A percentile compares a stretch with the other conserved stretches of the same genome.
These are phyloP conservation scores for Pteropus alecto DNA, from an alignment of 2,113 vertebrate genomes.

Conservation along the genomic window DNA sequence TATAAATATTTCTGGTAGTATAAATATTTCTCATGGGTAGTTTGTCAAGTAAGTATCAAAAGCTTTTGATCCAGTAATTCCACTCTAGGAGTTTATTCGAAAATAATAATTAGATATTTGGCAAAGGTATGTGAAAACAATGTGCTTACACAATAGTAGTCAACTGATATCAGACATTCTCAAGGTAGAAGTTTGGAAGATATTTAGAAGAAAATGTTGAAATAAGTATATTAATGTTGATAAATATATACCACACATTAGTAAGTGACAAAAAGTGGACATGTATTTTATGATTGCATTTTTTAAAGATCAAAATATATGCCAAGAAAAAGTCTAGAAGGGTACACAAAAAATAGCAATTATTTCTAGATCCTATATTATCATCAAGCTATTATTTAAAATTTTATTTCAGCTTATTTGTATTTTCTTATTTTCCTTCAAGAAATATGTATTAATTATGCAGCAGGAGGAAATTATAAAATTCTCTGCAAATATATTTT, in stretches of 20 bases:
- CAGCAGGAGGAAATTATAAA: conserved; percentile 32
- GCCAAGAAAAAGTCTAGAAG: not conserved
- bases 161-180: not conserved
- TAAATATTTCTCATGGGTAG: not conserved
- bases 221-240: not conserved
- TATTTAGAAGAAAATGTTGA: not conserved
- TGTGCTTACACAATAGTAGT: not conserved
- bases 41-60: not conserved
- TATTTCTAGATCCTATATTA: not conserved
- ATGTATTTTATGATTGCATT: not conserved
- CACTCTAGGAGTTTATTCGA: not conserved
- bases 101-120: not conserved
- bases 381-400: not conserved
- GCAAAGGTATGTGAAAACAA: not conserved
- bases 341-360: not conserved
- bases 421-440: conserved; percentile 15
- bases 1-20: not conserved
- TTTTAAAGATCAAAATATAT: not conserved
- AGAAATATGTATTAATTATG: not conserved
- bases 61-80: not conserved
- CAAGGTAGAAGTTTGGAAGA: not conserved
- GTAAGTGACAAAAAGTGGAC: not conserved
- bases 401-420: conserved; percentile 10
- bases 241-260: not conserved
- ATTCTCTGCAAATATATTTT: not conserved